A percentile compares a stretch with the other conserved stretches of the same genome.
These are phyloP conservation scores for Flexamia atlantica DNA, from an alignment of 2,888 invertebrate species.

Conservation along the genomic window DNA sequence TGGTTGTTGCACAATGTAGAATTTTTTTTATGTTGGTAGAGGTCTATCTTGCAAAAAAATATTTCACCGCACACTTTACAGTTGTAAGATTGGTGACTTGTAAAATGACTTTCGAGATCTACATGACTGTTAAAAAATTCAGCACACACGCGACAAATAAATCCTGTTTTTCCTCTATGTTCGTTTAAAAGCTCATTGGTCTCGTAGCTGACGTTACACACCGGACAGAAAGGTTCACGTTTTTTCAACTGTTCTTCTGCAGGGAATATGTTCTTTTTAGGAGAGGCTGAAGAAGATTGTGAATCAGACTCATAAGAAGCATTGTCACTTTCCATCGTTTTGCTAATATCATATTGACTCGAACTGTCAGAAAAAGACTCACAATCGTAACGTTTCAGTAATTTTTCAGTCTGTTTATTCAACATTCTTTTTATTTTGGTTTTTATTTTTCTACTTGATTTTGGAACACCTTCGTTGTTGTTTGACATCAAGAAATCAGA, in stretches of 20 bases:
- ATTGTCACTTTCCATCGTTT: not conserved
- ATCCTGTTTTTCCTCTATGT: constrained; percentile 7
- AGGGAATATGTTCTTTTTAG: not conserved
- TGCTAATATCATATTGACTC: not conserved
- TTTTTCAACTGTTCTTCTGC: not conserved
- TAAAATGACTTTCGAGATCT: constrained; percentile 47
- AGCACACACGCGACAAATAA: constrained; percentile 37
- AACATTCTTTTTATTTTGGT: not conserved
- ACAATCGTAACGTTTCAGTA: not conserved
- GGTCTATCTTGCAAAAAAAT: constrained; percentile 18
- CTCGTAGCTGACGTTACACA: constrained; percentile 19
- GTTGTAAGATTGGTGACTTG: not conserved
- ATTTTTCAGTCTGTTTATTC: not conserved
- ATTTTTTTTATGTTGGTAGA: constrained; percentile 21
- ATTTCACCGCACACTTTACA: constrained; percentile 48
- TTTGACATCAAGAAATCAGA: not conserved
- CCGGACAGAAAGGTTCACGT: constrained; percentile 12
- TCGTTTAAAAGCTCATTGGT: constrained; percentile 20
- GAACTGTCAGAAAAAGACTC: constrained; percentile 2
- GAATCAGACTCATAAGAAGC: not conserved
- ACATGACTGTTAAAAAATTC: not conserved
- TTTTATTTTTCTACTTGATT: not conserved
- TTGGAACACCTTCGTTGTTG: constrained; percentile 1
- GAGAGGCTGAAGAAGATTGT: not conserved
- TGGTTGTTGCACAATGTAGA: not conserved